These are phyloP conservation scores for Eupsittula cactorum DNA, from an alignment of 2,113 vertebrate genomes.

Conservation along the genomic window DNA sequence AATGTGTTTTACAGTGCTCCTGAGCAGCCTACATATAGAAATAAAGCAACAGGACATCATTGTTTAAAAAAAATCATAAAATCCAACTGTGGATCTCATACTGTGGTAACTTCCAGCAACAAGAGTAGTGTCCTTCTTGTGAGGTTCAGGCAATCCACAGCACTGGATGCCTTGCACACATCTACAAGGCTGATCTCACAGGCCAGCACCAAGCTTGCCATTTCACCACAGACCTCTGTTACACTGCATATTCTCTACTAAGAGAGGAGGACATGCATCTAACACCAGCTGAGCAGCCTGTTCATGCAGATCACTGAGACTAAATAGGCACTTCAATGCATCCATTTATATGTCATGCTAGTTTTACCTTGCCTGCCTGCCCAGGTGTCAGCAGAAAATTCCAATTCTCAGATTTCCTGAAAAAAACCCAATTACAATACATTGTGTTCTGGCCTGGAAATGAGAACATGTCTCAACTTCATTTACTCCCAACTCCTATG, in stretches of 20 bases:
- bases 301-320: not conserved
- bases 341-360: not conserved
- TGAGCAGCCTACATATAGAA: not conserved
- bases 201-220: not conserved
- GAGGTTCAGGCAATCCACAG: not conserved
- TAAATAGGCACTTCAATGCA: not conserved
- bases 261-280: not conserved
- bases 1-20: not conserved
- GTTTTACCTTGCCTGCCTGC: not conserved
- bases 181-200: not conserved
- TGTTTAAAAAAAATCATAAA: not conserved
- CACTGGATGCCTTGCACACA: not conserved
- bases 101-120: not conserved
- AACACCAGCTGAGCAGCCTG: rapidly evolving
- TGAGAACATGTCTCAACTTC: not conserved
- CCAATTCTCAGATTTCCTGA: not conserved
- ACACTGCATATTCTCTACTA: rapidly evolving
- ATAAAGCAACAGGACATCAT: not conserved
- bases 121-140: not conserved
- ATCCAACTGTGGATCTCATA: not conserved
- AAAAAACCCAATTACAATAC: not conserved
- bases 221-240: not conserved
- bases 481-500: no score
- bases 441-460: not conserved
- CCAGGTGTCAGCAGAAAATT: not conserved